Evolutionary conservation across 2,797 vertebrate species (phyloP).

Genomic region (Coregonus sp.): DNA sequence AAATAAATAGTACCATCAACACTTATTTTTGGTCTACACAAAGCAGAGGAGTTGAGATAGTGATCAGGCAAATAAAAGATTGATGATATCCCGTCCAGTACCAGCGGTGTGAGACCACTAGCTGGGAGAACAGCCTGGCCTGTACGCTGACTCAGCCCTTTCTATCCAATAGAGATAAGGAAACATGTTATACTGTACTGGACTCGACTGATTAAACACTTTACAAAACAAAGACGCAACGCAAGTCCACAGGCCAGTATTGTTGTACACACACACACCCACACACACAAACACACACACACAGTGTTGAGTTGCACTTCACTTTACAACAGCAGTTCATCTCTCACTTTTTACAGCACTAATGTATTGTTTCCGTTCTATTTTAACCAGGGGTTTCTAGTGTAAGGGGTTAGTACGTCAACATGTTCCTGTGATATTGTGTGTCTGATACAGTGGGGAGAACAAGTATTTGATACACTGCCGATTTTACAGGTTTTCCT

Average conservation of each 20-base stretch:
- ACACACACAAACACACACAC: constrained; percentile 4
- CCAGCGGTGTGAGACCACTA: neutral
- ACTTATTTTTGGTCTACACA: neutral
- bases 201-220: neutral
- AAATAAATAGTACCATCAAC: neutral
- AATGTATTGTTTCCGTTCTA: no score
- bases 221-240: constrained; percentile 2
- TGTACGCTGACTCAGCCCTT: neutral
- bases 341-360: no score
- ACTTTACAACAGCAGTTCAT: no score
- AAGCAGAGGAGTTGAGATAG: neutral
- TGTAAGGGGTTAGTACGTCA: no score
- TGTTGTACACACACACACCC: neutral
- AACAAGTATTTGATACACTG: no score
- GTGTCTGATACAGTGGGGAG: neutral
- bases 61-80: neutral
- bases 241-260: neutral
- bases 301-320: neutral
- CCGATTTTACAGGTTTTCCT: no score
- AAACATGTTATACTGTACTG: neutral
- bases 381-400: neutral
- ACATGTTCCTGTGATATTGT: neutral
- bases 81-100: neutral
- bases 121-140: neutral
- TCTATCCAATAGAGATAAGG: neutral